These are phyloP conservation scores for Nipponacmea schrenckii DNA, from an alignment of 2,888 invertebrate genomes.

Conservation along the genomic window DNA sequence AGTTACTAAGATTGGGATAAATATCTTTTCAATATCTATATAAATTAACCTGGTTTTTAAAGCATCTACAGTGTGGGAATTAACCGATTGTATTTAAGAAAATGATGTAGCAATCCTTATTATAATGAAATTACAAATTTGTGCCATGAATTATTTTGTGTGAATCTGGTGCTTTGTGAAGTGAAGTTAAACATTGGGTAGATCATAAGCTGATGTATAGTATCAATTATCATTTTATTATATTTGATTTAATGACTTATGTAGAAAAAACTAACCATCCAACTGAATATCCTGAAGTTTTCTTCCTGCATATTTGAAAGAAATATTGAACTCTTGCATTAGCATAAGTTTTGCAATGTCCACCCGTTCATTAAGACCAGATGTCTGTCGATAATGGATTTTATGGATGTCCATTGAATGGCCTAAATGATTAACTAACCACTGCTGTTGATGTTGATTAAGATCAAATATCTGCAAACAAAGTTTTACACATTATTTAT, in stretches of 20 bases:
- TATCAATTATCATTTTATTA: too few relatives aligned
- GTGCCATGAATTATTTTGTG: too few relatives aligned
- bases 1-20: not conserved
- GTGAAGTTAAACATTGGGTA: too few relatives aligned
- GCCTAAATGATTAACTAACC: too few relatives aligned
- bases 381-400: not conserved
- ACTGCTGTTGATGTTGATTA: not conserved
- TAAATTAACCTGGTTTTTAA: not conserved
- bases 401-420: not conserved
- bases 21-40: not conserved
- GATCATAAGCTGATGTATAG: too few relatives aligned
- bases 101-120: too few relatives aligned
- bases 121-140: too few relatives aligned
- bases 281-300: not conserved
- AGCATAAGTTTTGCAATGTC: not conserved
- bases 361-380: not conserved
- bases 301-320: conserved; percentile 3
- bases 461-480: not conserved
- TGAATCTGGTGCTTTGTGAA: too few relatives aligned
- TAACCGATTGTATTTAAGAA: too few relatives aligned
- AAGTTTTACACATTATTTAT: too few relatives aligned
- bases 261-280: not conserved
- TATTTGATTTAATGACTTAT: too few relatives aligned
- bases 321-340: not conserved
- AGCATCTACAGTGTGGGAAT: too few relatives aligned